Evolutionary conservation across 2,797 vertebrate species (phyloP), one percentile per base, ranked within the genome.

Genomic region (Enteromius viviparus): DNA sequence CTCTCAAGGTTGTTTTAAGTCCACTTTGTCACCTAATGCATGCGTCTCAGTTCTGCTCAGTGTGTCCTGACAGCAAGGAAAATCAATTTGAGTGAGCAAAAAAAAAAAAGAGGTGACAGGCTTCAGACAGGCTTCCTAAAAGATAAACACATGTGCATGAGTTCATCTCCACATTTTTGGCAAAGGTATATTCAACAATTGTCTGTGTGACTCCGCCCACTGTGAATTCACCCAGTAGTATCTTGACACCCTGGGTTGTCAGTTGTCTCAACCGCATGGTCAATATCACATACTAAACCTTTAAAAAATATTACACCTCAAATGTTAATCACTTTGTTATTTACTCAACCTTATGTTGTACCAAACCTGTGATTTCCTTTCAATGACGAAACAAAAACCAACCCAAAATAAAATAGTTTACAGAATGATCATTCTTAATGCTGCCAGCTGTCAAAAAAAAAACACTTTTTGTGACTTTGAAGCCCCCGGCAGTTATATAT

Each of bases 141-240:
- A 89, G 84, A 82, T 70, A 51, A 81, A 83, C 84, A 88, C 81
- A 85, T 88, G 89, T 85, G 83, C 71, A 81, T 32, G 76, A 23
- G 88, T 85, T 87, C 47, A 81, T 86, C 79, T 47, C 72, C 53
- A 84, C 80, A 87, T 87, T 87, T 85, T 71, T 87, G 78, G 79
- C 76, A 79, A 86, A 78, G 58, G 86, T 79, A 51, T 87, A 74
- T 89, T 89, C 82, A 23, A 4, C 23, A 23, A 26, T 12, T 60
- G 53, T 55, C 21, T 55, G 8, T 55, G 21, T 55, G 21, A 55
- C 53, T 55, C 53, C 4, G 10, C 55, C 55, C 55, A n/a, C 53
- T n/a, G 8, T 21, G 21, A 60, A 5, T 2, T 5, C 11, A 60
- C n/a, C 11, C 55, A 55, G n/a, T 55, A 55, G 8, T 55, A 23